phyloP scores from a whole-genome alignment of 1,140 invertebrate species.

The Euwallacea fornicatus region DNA sequence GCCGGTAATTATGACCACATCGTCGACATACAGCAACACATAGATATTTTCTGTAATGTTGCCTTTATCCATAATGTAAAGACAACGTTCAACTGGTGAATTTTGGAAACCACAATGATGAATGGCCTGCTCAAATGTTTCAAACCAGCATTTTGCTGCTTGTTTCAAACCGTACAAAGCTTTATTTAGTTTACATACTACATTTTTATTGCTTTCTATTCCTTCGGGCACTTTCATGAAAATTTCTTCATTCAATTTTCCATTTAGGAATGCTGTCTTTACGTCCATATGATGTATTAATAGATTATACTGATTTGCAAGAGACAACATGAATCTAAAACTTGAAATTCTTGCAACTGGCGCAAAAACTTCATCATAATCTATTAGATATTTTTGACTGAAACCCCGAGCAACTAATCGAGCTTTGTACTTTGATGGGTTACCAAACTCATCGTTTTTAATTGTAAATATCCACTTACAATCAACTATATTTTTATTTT shows the following conservation, averaged over 20 bases:
- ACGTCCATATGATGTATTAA: constrained; percentile 52
- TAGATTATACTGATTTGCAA: constrained; percentile 54
- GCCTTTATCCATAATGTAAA: not conserved
- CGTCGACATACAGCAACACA: not conserved
- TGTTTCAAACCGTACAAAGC: constrained; percentile 55
- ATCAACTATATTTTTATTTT: constrained; percentile 52
- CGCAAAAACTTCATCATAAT: constrained; percentile 36
- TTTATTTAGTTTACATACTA: constrained; percentile 51
- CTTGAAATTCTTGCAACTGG: constrained; percentile 38
- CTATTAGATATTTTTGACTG: constrained; percentile 47
- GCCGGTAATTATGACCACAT: not conserved
- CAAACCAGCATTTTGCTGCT: constrained; percentile 48
- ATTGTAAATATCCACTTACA: constrained; percentile 51
- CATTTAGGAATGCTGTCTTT: constrained; percentile 51
- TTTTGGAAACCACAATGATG: constrained; percentile 44
- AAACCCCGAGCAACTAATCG: constrained; percentile 53
- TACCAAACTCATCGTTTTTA: constrained; percentile 48
- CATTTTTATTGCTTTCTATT: constrained; percentile 11
- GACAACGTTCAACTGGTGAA: constrained; percentile 39
- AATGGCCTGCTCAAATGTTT: constrained; percentile 44
- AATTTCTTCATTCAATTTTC: constrained; percentile 50
- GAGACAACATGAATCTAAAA: constrained; percentile 52
- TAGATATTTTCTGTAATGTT: not conserved
- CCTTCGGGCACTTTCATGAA: constrained; percentile 53
- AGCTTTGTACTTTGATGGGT: constrained; percentile 52